Conservation (phyloP, 2,888 invertebrate species). For the Shargacucullia verbasci region DNA sequence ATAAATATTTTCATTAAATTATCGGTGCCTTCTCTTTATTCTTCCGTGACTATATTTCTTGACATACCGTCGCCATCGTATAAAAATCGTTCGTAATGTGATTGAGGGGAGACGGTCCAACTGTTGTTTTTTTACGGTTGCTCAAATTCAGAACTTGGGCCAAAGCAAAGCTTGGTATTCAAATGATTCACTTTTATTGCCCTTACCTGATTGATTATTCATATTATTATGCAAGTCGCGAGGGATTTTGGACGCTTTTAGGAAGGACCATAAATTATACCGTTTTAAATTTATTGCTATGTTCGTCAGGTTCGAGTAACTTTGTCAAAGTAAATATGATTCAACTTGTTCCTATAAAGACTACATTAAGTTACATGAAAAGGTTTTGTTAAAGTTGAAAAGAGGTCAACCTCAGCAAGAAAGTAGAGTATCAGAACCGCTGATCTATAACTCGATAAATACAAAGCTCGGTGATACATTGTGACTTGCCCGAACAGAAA, state of each 20-base stretch:
- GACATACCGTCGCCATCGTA: slow-evolving; percentile 24
- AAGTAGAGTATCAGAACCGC: slow-evolving; percentile 17
- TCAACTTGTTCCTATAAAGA: too few relatives aligned
- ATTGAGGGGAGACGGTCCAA: slow-evolving; percentile 27
- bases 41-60: slow-evolving; percentile 33
- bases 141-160: slow-evolving; percentile 24
- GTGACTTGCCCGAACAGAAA: slow-evolving; percentile 50
- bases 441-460: slow-evolving; percentile 42
- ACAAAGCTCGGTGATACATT: slow-evolving; percentile 30
- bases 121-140: slow-evolving; percentile 40
- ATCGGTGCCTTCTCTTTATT: slow-evolving; percentile 14
- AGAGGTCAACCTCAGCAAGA: slow-evolving; percentile 5
- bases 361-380: not conserved
- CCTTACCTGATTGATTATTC: slow-evolving; percentile 52
- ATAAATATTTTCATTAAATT: too few relatives aligned
- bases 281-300: slow-evolving; percentile 17
- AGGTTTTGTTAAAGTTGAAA: slow-evolving; percentile 9
- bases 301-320: not conserved
- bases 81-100: slow-evolving; percentile 31
- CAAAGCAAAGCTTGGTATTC: slow-evolving; percentile 34
- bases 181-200: slow-evolving; percentile 48
- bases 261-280: slow-evolving; percentile 13
- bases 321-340: not conserved
- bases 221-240: slow-evolving; percentile 41
- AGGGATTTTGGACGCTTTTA: slow-evolving; percentile 21